Conservation (phyloP, 2,797 vertebrate genomes). For the Dermochelys coriacea region DNA sequence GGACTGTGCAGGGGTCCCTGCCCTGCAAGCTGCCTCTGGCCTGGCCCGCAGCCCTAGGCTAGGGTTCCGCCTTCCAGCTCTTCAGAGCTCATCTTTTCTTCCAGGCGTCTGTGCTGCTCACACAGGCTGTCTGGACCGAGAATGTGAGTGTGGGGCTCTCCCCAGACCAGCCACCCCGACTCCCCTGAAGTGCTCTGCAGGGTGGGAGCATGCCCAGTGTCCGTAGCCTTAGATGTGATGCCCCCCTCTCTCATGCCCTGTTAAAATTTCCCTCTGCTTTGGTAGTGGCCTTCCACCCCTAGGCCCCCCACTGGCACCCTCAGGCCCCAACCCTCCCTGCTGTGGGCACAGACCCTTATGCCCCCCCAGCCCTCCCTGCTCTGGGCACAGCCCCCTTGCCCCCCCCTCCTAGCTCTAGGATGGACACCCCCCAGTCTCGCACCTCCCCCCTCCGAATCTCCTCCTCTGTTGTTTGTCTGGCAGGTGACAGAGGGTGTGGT, state of each 20-base stretch:
- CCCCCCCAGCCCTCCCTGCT: background rate
- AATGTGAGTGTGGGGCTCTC: slow-evolving; percentile 82
- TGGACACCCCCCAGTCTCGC: background rate
- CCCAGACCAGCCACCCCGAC: background rate
- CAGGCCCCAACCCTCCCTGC: background rate
- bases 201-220: background rate
- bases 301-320: too few species aligned
- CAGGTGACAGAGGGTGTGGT: slow-evolving; percentile 78
- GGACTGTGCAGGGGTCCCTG: too few species aligned
- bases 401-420: background rate
- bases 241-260: background rate
- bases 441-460: background rate
- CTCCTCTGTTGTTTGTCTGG: slow-evolving; percentile 19
- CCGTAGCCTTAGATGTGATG: background rate
- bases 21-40: background rate
- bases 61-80: background rate
- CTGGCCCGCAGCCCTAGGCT: background rate
- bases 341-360: fast-evolving
- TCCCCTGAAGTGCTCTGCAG: background rate
- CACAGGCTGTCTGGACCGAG: slow-evolving; percentile 80
- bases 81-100: background rate
- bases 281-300: too few species aligned
- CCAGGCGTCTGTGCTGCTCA: slow-evolving; percentile 87
- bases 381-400: background rate
- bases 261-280: too few species aligned